These are phyloP conservation scores for Hippopotamus amphibius DNA, from an alignment of 2,113 vertebrate genomes.

Conservation along the genomic window DNA sequence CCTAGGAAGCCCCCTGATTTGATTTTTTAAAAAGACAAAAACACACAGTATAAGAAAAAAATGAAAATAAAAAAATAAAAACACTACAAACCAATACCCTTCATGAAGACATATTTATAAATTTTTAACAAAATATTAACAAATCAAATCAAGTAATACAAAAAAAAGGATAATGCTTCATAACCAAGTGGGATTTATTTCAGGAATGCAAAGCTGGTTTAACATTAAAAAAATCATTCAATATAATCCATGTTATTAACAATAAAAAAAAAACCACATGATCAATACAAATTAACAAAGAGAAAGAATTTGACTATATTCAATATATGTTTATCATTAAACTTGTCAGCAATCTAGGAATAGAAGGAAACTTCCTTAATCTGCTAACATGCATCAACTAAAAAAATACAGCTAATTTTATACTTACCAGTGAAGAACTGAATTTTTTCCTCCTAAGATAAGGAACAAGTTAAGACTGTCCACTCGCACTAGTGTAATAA, in stretches of 20 bases:
- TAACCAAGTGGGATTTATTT: background rate
- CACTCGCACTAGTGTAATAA: background rate
- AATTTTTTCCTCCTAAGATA: background rate
- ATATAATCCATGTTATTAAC: background rate
- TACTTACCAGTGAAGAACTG: background rate
- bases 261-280: background rate
- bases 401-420: background rate
- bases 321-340: background rate
- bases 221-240: background rate
- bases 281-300: background rate
- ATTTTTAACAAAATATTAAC: background rate
- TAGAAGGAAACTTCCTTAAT: background rate
- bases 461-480: background rate
- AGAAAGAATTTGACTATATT: background rate
- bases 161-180: background rate
- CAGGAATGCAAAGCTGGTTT: background rate
- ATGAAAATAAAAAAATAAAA: background rate
- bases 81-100: background rate
- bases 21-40: background rate
- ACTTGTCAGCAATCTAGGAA: background rate
- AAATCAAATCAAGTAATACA: background rate
- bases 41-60: background rate
- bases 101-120: background rate
- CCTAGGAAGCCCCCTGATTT: background rate
- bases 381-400: background rate